phyloP scores from a whole-genome alignment of 1,140 invertebrate species.

The Cydia fagiglandana region DNA sequence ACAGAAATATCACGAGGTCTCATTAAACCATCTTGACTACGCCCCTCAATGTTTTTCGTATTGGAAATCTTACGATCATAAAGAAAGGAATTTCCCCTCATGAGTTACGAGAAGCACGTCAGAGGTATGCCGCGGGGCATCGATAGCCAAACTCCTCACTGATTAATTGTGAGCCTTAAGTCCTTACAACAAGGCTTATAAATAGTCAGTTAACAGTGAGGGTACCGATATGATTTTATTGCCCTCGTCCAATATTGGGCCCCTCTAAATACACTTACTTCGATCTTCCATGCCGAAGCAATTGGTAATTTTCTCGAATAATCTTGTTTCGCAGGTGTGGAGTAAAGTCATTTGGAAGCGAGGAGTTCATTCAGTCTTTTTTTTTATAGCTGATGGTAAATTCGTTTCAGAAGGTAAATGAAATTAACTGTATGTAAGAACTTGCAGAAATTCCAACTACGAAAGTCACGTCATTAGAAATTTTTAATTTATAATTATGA shows the following conservation, averaged over 20 bases:
- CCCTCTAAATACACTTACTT: slow-evolving; percentile 35
- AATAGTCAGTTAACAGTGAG: background rate
- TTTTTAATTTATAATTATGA: no score
- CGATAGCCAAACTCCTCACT: background rate
- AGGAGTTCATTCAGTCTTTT: background rate
- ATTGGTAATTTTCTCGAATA: slow-evolving; percentile 24
- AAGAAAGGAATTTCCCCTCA: background rate
- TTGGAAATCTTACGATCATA: slow-evolving; percentile 5
- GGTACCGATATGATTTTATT: slow-evolving; percentile 57
- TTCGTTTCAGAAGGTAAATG: no score
- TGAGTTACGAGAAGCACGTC: background rate
- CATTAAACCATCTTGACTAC: background rate
- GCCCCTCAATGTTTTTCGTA: slow-evolving; percentile 5
- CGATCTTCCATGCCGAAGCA: slow-evolving; percentile 25
- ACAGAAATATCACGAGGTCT: background rate
- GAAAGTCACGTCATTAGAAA: no score
- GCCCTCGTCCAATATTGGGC: slow-evolving; percentile 51
- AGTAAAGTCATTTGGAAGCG: background rate
- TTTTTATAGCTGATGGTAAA: background rate
- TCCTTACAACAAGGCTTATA: background rate
- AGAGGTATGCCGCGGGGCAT: slow-evolving; percentile 9
- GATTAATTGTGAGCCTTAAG: background rate
- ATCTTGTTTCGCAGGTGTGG: slow-evolving; percentile 8
- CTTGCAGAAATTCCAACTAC: no score
- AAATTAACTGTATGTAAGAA: background rate